Evolutionary conservation across 2,113 vertebrate species (phyloP).

Genomic region (Crotalus viridis): DNA sequence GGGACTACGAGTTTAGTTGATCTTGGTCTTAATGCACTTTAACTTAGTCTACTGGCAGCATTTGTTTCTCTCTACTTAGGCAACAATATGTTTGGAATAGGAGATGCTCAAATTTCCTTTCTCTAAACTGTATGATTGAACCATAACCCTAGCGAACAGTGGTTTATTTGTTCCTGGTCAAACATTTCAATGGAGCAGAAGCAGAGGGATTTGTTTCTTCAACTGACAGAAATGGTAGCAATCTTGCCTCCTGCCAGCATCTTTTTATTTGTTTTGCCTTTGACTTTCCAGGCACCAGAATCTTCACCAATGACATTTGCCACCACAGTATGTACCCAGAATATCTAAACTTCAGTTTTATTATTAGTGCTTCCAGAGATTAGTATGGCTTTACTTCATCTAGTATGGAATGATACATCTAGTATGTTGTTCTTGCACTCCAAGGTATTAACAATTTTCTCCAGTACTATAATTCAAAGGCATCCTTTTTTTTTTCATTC

Average conservation of each 20-base stretch:
- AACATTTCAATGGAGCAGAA: background rate
- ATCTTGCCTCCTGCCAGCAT: background rate
- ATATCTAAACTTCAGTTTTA: background rate
- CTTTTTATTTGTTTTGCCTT: background rate
- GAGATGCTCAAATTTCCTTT: no score
- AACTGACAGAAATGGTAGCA: background rate
- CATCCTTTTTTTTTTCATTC: background rate
- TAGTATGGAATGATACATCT: background rate
- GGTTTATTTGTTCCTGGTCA: no score
- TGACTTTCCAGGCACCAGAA: background rate
- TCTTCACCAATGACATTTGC: background rate
- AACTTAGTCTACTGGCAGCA: background rate
- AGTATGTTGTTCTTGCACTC: background rate
- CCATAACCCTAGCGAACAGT: background rate
- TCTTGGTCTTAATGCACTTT: background rate
- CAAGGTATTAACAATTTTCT: background rate
- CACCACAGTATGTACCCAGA: background rate
- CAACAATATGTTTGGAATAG: no score
- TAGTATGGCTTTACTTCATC: background rate
- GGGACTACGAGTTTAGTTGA: background rate
- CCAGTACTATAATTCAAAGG: background rate
- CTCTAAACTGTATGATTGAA: background rate
- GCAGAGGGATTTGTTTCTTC: background rate
- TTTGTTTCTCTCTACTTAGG: background rate
- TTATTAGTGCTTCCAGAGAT: background rate